phyloP scores from a whole-genome alignment of 2,113 vertebrate species.

The Ibidorhyncha struthersii region DNA sequence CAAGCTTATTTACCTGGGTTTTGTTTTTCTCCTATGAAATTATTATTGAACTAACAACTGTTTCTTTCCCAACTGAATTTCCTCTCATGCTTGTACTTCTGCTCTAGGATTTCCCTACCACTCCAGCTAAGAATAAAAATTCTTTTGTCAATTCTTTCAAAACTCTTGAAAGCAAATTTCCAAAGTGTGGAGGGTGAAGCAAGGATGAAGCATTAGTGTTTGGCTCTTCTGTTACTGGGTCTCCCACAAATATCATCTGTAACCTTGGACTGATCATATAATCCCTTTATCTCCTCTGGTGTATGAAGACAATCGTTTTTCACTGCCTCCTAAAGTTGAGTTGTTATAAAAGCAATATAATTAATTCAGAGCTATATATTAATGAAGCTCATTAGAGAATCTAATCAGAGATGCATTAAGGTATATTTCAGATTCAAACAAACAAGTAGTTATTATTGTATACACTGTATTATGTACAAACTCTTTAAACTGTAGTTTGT shows the following conservation, averaged over 20 bases:
- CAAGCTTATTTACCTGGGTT: background rate
- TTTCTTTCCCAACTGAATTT: background rate
- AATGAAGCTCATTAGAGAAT: background rate
- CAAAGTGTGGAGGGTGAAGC: background rate
- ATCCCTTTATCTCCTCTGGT: background rate
- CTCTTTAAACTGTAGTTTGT: background rate
- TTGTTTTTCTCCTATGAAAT: background rate
- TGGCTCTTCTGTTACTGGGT: background rate
- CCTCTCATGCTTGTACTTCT: background rate
- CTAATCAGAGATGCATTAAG: background rate
- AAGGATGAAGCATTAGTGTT: background rate
- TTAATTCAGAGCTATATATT: background rate
- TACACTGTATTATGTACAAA: background rate
- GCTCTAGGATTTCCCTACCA: background rate
- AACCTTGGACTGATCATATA: background rate
- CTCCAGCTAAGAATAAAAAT: background rate
- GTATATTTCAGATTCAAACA: background rate
- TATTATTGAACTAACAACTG: background rate
- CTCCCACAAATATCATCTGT: background rate
- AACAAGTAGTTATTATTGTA: background rate
- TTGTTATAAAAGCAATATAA: background rate
- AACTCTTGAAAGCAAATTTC: background rate
- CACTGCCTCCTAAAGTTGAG: background rate
- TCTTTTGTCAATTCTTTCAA: background rate
- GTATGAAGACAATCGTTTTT: background rate